Conservation (phyloP, 2,797 vertebrate genomes). For the Mormyrus hasselquistii region DNA sequence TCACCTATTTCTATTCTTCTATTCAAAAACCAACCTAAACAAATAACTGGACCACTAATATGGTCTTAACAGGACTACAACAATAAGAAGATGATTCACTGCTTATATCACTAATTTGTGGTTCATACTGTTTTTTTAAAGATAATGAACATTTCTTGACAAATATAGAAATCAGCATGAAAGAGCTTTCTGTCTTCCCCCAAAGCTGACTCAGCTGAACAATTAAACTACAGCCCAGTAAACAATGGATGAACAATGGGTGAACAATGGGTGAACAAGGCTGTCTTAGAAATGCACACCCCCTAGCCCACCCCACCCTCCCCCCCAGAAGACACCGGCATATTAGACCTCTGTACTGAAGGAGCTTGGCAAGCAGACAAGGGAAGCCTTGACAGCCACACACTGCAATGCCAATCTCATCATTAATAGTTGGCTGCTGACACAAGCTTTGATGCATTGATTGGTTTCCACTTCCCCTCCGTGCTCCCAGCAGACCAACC, state of each 20-base stretch:
- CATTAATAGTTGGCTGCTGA: slow-evolving; percentile 56
- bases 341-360: slow-evolving; percentile 51
- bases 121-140: slow-evolving; percentile 31
- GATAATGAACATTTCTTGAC: slow-evolving; percentile 36
- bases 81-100: slow-evolving; percentile 1
- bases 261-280: slow-evolving; percentile 6
- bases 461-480: slow-evolving; percentile 35
- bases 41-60: slow-evolving; percentile 11
- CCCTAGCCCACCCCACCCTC: not conserved
- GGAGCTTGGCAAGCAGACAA: slow-evolving; percentile 31
- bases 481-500: slow-evolving; percentile 26
- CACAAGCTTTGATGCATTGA: slow-evolving; percentile 45
- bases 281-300: slow-evolving; percentile 20
- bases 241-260: slow-evolving; percentile 21
- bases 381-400: slow-evolving; percentile 42
- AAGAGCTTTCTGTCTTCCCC: not conserved
- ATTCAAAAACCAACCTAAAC: not conserved
- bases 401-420: slow-evolving; percentile 48
- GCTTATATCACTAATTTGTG: slow-evolving; percentile 13
- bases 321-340: slow-evolving; percentile 38
- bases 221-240: slow-evolving; percentile 22
- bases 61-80: not conserved
- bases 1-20: not conserved
- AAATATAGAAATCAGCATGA: slow-evolving; percentile 22
- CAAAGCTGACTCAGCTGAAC: slow-evolving; percentile 13